These are phyloP conservation scores for Ardeotis arabs DNA, from an alignment of 2,113 vertebrate species.

Conservation along the genomic window DNA sequence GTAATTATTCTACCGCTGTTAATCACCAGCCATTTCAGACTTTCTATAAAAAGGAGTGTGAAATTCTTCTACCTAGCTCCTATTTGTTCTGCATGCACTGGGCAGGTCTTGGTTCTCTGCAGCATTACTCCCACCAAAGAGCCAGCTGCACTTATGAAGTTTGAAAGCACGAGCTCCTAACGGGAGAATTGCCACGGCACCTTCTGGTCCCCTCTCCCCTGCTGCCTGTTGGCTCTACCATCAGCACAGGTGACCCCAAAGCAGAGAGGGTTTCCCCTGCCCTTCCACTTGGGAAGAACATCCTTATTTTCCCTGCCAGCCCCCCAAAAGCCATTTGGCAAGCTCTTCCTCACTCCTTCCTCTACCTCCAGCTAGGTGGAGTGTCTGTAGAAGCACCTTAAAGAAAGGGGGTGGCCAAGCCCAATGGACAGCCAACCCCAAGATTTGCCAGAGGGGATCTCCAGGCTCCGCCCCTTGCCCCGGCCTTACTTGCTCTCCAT, in stretches of 20 bases:
- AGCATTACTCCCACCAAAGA: neutral
- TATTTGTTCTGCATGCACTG: neutral
- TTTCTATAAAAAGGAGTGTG: neutral
- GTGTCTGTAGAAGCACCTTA: neutral
- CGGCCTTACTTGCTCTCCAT: conserved; percentile 90
- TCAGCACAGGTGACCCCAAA: neutral
- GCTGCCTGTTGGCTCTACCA: neutral
- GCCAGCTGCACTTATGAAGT: neutral
- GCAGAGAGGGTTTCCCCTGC: neutral
- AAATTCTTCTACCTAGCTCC: neutral
- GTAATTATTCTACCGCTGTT: conserved; percentile 11
- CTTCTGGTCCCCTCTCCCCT: neutral
- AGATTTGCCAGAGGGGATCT: neutral
- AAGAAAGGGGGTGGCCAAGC: neutral
- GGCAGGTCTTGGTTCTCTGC: neutral
- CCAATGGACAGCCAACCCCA: neutral
- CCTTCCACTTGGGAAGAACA: neutral
- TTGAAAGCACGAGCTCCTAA: neutral
- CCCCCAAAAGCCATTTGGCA: neutral
- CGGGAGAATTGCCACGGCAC: neutral
- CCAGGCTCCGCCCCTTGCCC: accelerated
- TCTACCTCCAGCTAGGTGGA: neutral
- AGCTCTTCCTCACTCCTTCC: neutral
- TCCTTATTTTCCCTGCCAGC: neutral
- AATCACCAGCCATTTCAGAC: conserved; percentile 6